These are phyloP conservation scores for Sander lucioperca DNA, from an alignment of 2,113 vertebrate species.

Conservation along the genomic window DNA sequence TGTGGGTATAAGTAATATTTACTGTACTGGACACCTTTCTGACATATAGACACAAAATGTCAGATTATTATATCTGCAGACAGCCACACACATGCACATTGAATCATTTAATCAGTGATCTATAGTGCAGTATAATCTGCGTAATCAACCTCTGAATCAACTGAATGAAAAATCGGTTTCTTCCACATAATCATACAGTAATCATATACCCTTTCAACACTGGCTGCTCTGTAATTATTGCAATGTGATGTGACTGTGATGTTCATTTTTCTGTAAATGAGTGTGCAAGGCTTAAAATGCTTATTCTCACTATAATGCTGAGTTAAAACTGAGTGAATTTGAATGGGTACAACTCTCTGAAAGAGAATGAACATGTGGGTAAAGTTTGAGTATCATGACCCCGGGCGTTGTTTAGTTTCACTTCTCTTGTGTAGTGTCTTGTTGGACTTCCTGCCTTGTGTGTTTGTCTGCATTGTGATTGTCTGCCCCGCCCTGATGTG, in stretches of 20 bases:
- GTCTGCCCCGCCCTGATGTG: too few species aligned
- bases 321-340: not conserved
- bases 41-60: not conserved
- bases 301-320: not conserved
- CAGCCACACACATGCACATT: slow-evolving; percentile 6
- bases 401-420: too few species aligned
- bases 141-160: slow-evolving; percentile 59
- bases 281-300: slow-evolving; percentile 19
- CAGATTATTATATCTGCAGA: slow-evolving; percentile 4
- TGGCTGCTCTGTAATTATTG: slow-evolving; percentile 54
- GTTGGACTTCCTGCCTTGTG: too few species aligned
- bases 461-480: too few species aligned
- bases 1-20: too few species aligned
- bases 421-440: too few species aligned
- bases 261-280: slow-evolving; percentile 30
- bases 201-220: slow-evolving; percentile 47
- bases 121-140: slow-evolving; percentile 33
- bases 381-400: too few species aligned
- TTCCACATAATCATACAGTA: slow-evolving; percentile 35
- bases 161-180: slow-evolving; percentile 51
- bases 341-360: not conserved
- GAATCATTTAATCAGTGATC: slow-evolving; percentile 34
- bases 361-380: not conserved
- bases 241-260: slow-evolving; percentile 39
- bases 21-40: not conserved